Evolutionary conservation across 1,140 invertebrate species (phyloP).

Genomic region (Eufriesea mexicana): DNA sequence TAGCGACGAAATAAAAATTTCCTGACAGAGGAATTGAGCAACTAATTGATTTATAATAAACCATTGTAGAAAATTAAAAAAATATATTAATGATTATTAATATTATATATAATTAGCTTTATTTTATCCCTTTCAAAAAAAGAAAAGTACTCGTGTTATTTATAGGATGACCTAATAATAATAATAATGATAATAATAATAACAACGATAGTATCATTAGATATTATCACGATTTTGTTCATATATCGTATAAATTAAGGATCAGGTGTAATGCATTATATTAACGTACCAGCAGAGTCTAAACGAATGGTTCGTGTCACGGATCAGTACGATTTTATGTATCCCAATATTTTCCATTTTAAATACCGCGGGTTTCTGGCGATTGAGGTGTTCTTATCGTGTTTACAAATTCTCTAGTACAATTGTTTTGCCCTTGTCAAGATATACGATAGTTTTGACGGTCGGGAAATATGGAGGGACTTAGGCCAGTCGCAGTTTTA

Average conservation of each 20-base stretch:
- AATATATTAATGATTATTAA: too few species aligned
- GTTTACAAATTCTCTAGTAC: constrained; percentile 27
- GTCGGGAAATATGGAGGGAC: constrained; percentile 40
- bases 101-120: neutral
- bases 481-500: constrained; percentile 25
- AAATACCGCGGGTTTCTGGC: neutral
- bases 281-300: neutral
- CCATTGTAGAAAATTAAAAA: too few species aligned
- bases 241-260: neutral
- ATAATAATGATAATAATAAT: too few species aligned
- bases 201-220: too few species aligned
- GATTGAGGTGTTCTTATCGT: neutral
- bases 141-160: too few species aligned
- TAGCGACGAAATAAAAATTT: too few species aligned
- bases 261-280: neutral
- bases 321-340: neutral
- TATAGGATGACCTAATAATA: too few species aligned
- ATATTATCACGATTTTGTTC: too few species aligned
- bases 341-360: neutral
- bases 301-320: neutral
- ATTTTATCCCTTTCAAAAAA: too few species aligned
- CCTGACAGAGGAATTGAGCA: too few species aligned
- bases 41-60: too few species aligned
- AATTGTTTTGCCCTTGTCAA: neutral
- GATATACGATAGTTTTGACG: neutral